Conservation (phyloP, 2,113 vertebrate genomes). For the Pelmatolapia mariae region DNA sequence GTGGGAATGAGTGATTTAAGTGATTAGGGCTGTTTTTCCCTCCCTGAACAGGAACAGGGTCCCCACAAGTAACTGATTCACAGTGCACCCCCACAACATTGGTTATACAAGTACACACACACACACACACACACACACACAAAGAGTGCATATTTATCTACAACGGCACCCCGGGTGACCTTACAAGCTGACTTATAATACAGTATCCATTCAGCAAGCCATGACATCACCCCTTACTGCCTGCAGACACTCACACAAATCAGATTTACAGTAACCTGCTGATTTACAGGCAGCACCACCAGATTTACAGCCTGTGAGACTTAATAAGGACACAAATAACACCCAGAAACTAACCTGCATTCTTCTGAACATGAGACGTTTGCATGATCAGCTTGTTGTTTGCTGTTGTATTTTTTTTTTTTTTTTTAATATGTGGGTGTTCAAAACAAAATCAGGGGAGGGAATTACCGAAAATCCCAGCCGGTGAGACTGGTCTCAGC, state of each 20-base stretch:
- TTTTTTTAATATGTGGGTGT: not conserved
- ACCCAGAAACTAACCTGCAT: not conserved
- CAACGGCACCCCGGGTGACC: not conserved
- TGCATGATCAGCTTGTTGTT: not conserved
- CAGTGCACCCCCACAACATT: not conserved
- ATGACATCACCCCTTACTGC: not conserved
- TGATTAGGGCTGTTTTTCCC: not conserved
- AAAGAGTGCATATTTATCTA: not conserved
- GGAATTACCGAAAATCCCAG: not conserved
- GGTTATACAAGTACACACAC: not conserved
- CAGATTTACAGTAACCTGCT: not conserved
- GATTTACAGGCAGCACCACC: not conserved
- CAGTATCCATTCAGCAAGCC: not conserved
- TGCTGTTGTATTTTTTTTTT: not conserved
- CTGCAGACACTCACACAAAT: not conserved
- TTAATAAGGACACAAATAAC: not conserved
- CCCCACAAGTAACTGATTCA: not conserved
- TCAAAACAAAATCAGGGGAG: not conserved
- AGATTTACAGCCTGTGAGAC: not conserved
- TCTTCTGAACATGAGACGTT: not conserved
- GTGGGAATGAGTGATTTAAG: not conserved
- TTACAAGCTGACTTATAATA: not conserved
- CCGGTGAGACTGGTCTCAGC: not conserved
- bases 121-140: not conserved
- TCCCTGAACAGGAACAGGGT: not conserved